A percentile compares a stretch with the other conserved stretches of the same genome.
Conservation (phyloP, 2,888 invertebrate species). For the Crocallis elinguaria region DNA sequence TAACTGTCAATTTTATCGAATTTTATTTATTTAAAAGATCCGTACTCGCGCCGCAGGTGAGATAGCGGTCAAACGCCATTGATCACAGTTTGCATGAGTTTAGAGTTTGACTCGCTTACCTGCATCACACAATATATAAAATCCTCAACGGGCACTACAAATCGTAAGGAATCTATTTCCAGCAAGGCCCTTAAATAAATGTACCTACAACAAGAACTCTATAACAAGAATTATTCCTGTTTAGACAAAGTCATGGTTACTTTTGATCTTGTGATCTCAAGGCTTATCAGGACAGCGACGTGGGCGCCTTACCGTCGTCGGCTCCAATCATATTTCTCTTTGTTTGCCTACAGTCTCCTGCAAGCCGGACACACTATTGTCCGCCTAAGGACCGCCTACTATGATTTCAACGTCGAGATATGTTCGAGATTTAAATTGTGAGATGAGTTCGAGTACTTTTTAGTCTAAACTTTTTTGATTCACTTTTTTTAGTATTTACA, state of each 20-base stretch:
- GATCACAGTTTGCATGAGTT: too few species aligned
- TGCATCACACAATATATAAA: too few species aligned
- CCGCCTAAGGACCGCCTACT: constrained; percentile 23
- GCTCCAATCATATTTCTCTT: constrained; percentile 72
- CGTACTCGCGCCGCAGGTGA: too few species aligned
- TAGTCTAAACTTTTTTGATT: too few species aligned
- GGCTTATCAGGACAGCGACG: constrained; percentile 37
- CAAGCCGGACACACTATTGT: constrained; percentile 59
- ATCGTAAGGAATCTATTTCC: too few species aligned
- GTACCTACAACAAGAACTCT: not conserved
- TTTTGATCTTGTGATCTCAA: not conserved
- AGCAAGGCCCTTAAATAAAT: too few species aligned
- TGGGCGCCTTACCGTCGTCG: constrained; percentile 55
- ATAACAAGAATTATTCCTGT: not conserved
- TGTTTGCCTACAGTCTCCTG: constrained; percentile 70
- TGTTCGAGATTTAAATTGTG: not conserved
- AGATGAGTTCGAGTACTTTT: not conserved
- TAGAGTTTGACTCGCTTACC: too few species aligned
- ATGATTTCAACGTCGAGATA: not conserved
- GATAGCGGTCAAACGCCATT: too few species aligned
- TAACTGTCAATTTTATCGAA: too few species aligned
- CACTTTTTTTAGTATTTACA: too few species aligned
- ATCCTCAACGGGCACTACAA: too few species aligned
- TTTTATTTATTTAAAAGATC: too few species aligned
- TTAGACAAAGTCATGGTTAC: not conserved